These are phyloP conservation scores for Euspilapteryx auroguttella DNA, from an alignment of 2,888 invertebrate genomes.

Conservation along the genomic window DNA sequence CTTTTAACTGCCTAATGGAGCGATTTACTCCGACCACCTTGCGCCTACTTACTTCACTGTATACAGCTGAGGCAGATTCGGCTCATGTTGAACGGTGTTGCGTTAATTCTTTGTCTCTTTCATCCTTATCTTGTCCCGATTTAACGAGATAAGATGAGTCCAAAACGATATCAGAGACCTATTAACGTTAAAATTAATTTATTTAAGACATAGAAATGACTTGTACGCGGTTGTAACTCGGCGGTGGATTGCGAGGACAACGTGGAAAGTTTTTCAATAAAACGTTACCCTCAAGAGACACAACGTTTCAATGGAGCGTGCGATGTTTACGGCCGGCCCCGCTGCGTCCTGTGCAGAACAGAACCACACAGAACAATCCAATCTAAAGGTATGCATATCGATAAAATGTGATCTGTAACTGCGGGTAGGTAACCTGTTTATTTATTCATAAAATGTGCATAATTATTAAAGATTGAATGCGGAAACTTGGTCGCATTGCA, in stretches of 20 bases:
- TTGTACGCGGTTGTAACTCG: too few species aligned
- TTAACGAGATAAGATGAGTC: too few species aligned
- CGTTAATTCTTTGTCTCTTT: too few species aligned
- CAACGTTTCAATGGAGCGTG: constrained; percentile 45
- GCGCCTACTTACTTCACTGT: constrained; percentile 33
- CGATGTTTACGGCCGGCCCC: constrained; percentile 37
- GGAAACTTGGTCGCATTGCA: too few species aligned
- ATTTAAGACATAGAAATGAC: too few species aligned
- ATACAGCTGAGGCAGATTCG: constrained; percentile 4
- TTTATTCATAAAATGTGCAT: too few species aligned
- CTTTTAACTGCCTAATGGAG: constrained; percentile 61
- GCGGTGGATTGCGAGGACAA: constrained; percentile 20
- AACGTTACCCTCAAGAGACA: constrained; percentile 45
- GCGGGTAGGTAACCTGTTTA: too few species aligned
- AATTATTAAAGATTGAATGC: too few species aligned
- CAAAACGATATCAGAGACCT: too few species aligned
- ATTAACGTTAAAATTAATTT: too few species aligned
- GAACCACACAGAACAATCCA: constrained; percentile 24
- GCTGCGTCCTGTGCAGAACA: constrained; percentile 16
- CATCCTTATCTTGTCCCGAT: too few species aligned
- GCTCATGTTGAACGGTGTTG: too few species aligned
- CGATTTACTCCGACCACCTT: constrained; percentile 56
- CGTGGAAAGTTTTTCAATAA: constrained; percentile 53
- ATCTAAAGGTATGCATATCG: constrained; percentile 35
- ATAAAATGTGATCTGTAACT: constrained; percentile 22